Conservation (phyloP, 1,140 invertebrate species). For the Paralvinella palmiformis region DNA sequence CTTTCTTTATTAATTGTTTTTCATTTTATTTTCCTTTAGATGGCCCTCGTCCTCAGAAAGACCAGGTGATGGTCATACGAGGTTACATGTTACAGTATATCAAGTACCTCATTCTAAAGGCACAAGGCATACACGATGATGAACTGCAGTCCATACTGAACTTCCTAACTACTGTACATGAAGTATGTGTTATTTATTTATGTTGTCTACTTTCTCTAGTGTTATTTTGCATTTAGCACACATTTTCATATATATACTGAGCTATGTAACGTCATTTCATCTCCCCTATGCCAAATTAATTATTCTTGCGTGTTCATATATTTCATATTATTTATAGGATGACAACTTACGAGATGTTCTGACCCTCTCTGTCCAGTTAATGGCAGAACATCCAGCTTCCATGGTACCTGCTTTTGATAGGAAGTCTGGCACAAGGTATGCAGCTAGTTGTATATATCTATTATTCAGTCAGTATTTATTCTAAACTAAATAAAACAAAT, state of each 20-base stretch:
- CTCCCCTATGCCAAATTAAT: not conserved
- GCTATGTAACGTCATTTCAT: not conserved
- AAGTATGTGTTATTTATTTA: constrained; percentile 58
- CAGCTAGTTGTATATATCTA: constrained; percentile 1
- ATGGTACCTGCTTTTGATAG: constrained; percentile 98
- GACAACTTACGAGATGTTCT: constrained; percentile 98
- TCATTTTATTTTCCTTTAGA: constrained; percentile 58
- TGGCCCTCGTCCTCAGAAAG: constrained; percentile 84
- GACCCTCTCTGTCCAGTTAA: constrained; percentile 91
- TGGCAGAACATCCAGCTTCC: constrained; percentile 95
- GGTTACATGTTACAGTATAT: constrained; percentile 92
- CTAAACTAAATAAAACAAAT: too few relatives aligned
- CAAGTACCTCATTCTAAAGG: constrained; percentile 94
- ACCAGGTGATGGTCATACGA: constrained; percentile 87
- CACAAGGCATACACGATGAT: constrained; percentile 89
- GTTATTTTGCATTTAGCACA: not conserved
- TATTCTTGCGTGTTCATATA: not conserved
- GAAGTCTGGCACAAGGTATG: constrained; percentile 78
- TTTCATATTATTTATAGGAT: constrained; percentile 75
- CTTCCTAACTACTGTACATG: constrained; percentile 93
- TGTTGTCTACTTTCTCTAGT: too few relatives aligned
- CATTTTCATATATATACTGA: not conserved
- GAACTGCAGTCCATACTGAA: constrained; percentile 97
- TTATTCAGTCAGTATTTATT: too few relatives aligned
- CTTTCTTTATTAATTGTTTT: too few relatives aligned